Conservation (phyloP, 2,888 invertebrate species). For the Trissolcus brochymenae region DNA sequence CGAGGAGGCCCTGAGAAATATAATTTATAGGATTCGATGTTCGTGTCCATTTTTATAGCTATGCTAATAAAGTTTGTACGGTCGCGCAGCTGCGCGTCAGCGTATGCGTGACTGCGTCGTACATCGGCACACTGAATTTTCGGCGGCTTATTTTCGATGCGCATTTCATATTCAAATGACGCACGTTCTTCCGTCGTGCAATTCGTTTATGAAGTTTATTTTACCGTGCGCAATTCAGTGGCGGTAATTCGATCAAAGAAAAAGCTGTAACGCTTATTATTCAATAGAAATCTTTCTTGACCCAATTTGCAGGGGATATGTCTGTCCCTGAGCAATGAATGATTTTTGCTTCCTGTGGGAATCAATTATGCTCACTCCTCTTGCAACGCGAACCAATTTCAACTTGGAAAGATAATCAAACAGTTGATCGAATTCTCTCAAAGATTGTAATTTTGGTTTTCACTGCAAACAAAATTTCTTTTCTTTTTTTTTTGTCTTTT, state of each 20-base stretch:
- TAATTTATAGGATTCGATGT: constrained; percentile 72
- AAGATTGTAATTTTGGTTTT: constrained; percentile 46
- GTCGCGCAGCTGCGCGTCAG: constrained; percentile 69
- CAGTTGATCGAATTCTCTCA: constrained; percentile 53
- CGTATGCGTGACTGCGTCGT: constrained; percentile 73
- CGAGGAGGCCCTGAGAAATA: constrained; percentile 67
- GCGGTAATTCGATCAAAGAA: constrained; percentile 25
- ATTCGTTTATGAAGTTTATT: constrained; percentile 10
- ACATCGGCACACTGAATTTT: constrained; percentile 53
- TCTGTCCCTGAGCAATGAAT: constrained; percentile 32
- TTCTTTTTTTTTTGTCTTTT: too few species aligned
- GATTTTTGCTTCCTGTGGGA: constrained; percentile 32
- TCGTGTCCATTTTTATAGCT: constrained; percentile 73
- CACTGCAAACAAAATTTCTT: too few species aligned
- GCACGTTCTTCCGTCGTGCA: background rate
- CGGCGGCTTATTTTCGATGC: constrained; percentile 10
- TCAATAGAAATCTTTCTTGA: constrained; percentile 23
- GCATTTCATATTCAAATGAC: constrained; percentile 34
- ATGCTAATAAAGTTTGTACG: constrained; percentile 72
- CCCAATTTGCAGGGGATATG: constrained; percentile 36
- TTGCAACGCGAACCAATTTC: constrained; percentile 53
- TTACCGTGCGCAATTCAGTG: constrained; percentile 25
- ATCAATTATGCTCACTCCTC: constrained; percentile 55
- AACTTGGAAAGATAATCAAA: background rate
- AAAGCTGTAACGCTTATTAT: constrained; percentile 14